Evolutionary conservation across 2,888 invertebrate species (phyloP), one percentile per base, ranked within the genome.

Genomic region (Salpingus planirostris): DNA sequence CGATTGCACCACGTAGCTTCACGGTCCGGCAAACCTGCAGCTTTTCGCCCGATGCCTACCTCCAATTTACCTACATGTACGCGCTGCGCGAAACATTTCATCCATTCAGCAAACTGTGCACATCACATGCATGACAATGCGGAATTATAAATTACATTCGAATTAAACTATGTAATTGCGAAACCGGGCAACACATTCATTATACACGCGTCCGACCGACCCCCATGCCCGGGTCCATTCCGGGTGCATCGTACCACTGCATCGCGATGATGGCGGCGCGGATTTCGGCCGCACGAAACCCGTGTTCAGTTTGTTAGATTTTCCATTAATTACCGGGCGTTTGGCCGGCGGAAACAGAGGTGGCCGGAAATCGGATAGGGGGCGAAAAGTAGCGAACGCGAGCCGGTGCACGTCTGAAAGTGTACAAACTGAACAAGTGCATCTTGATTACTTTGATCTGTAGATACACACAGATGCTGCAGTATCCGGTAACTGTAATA

Each of bases 121-220:
- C 62, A 62, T 62, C 62, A 62, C 61, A 57, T 62, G 62, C 62
- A 62, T 62, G 64, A 64, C 63, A 64, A 64, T 63, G 62, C 60
- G 54, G 62, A 64, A 65, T 63, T 64, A 64, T 63, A 65, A 64
- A 64, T 63, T 62, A 64, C 64, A 62, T 62, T 63, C 60, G 62
- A 65, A 64, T 65, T 64, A 65, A 64, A 65, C 65, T 64, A 65
- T 64, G 63, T 65, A 65, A 65, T 65, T 65, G 64, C 64, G 55
- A 64, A 62, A 59, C 62, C 59, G 52, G 57, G 59, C 55, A 55
- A 56, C 60, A 58, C 62, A 62, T 62, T 58, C 62, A 60, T 64
- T 63, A 62, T 60, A 32, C 52, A 40, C 40, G 40, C 22, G 37
- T 25, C 26, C 21, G n/a, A n/a, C n/a, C n/a, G n/a, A n/a, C n/a